These are phyloP conservation scores for Oasisia sp. DNA, from an alignment of 2,888 invertebrate species.

Conservation along the genomic window DNA sequence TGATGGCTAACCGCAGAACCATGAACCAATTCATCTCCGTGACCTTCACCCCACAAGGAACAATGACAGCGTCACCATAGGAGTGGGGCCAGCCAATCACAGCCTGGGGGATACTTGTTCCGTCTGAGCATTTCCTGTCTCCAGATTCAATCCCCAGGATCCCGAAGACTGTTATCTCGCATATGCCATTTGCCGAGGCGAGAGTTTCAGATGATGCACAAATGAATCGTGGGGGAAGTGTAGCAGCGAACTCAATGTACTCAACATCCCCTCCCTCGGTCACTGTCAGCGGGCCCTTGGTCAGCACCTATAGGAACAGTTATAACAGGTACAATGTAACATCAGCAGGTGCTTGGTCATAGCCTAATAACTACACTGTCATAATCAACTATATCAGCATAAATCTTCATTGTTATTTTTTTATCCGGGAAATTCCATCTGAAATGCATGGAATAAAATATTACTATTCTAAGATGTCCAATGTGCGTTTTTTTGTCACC, in stretches of 20 bases:
- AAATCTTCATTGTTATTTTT: too few relatives aligned
- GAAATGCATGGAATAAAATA: too few relatives aligned
- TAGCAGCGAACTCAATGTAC: neutral
- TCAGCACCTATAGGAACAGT: neutral
- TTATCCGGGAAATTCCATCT: too few relatives aligned
- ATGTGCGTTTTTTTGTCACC: too few relatives aligned
- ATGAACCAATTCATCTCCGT: slow-evolving; percentile 18
- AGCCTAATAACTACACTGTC: too few relatives aligned
- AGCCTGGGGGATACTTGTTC: slow-evolving; percentile 7
- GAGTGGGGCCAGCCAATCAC: neutral
- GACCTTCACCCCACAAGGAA: slow-evolving; percentile 3
- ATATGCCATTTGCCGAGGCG: neutral
- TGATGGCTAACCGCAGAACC: neutral
- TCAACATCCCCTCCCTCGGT: neutral
- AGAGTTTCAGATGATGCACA: neutral
- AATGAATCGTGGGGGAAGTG: slow-evolving; percentile 7
- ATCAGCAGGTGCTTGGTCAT: too few relatives aligned
- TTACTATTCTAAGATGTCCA: too few relatives aligned
- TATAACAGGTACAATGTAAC: neutral
- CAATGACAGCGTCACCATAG: neutral
- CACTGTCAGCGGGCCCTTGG: slow-evolving; percentile 4
- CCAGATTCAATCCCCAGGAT: neutral
- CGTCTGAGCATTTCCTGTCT: neutral
- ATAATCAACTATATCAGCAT: too few relatives aligned
- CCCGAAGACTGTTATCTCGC: neutral